Evolutionary conservation across 2,888 invertebrate genomes (phyloP).

Genomic region (Galerucella calmariensis): DNA sequence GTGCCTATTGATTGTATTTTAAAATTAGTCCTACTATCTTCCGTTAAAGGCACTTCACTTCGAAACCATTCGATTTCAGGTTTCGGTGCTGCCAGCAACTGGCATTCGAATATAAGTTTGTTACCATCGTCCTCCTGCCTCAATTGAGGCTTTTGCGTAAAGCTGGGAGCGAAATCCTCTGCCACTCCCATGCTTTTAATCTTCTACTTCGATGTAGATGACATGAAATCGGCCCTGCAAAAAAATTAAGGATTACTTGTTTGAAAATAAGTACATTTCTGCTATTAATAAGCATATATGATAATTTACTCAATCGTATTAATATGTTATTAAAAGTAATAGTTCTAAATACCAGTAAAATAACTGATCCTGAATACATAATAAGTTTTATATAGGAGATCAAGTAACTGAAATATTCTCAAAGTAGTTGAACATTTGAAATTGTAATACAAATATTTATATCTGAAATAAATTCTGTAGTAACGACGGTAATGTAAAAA

Average conservation of each 20-base stretch:
- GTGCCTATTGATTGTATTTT: constrained; percentile 87
- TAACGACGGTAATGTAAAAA: no score
- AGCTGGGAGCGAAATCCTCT: constrained; percentile 97
- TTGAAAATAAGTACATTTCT: background rate
- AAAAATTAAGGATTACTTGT: constrained; percentile 41
- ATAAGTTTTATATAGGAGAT: no score
- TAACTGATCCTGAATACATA: no score
- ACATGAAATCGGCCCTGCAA: constrained; percentile 62
- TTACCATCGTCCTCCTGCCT: constrained; percentile 97
- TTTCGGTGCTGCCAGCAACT: constrained; percentile 86
- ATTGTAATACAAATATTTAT: no score
- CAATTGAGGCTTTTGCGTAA: constrained; percentile 97
- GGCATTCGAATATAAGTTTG: constrained; percentile 93
- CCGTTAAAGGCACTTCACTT: constrained; percentile 84
- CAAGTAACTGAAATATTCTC: no score
- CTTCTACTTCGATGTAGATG: constrained; percentile 61
- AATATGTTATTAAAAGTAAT: no score
- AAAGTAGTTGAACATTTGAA: no score
- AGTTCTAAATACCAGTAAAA: no score
- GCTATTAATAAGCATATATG: background rate
- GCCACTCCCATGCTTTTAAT: constrained; percentile 78
- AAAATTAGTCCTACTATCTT: constrained; percentile 88
- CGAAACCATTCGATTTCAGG: constrained; percentile 94
- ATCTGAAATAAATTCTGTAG: no score
- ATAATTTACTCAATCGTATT: no score